A percentile compares a stretch with the other conserved stretches of the same genome.
phyloP scores from a whole-genome alignment of 2,113 vertebrate genomes.

The Gracilinanus agilis region DNA sequence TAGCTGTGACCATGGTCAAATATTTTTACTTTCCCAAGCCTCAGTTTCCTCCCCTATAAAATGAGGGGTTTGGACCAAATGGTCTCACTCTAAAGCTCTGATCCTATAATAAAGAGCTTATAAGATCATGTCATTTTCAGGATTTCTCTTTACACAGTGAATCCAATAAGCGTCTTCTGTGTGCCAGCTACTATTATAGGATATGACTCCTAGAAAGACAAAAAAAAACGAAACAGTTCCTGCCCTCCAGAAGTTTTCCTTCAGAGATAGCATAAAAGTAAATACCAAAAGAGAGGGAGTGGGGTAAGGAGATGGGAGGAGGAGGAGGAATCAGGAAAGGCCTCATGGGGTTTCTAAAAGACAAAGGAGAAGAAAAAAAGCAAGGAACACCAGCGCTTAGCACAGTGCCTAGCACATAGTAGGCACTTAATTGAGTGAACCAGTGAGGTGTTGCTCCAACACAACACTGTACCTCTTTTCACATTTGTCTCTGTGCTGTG shows the following conservation, averaged over 20 bases:
- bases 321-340: background rate
- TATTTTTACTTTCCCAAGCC: background rate
- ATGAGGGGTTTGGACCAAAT: background rate
- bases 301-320: too few relatives aligned
- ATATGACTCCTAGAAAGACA: background rate
- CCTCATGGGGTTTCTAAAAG: background rate
- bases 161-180: background rate
- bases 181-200: background rate
- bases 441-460: background rate
- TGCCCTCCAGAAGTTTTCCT: background rate
- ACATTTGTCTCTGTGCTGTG: constrained; percentile 9
- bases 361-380: background rate
- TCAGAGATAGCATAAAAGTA: background rate
- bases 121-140: background rate
- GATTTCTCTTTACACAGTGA: background rate
- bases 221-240: background rate
- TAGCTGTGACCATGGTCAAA: background rate
- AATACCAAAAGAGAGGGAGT: background rate
- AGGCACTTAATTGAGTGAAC: background rate
- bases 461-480: rapidly evolving
- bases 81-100: background rate
- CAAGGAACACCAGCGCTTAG: background rate
- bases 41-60: background rate
- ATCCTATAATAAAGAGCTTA: background rate
- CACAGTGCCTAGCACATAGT: background rate